Base-by-base conservation (phyloP, 2,888 invertebrate genomes). In the Colletes collaris region DNA sequence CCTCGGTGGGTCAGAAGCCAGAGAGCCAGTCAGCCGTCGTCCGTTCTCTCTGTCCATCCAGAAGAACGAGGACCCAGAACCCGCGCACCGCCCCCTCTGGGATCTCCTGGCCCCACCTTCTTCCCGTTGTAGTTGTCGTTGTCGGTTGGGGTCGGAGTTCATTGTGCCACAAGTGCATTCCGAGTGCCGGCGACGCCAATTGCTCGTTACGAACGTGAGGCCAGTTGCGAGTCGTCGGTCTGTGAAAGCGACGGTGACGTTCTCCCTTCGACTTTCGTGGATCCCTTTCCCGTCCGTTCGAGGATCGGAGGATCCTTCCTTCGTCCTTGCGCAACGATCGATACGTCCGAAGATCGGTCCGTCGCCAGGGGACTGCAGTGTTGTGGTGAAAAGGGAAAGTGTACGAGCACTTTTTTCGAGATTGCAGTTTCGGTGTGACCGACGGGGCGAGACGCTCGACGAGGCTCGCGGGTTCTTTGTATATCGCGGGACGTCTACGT, bases 111-210 rank as follows among this genome's bases (percentile, higher is more conserved):
- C 76, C 75, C 55, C 74, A 72, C 79, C 76, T 77, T 73, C 62
- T 58, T 40, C 44, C 49, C 69, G 82, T 73, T 60, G 60, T 70
- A 62, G 72, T 74, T 52, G 60, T 56, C 69, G 86, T 78, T 70
- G 79, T 67, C 82, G 64, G 52, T 63, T 64, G 88, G 90, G 90
- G 89, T 91, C 91, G 91, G 89, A 91, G 91, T 91, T 92, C 91
- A 92, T 92, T 90, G 92, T 91, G 90, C 92, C 89, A 89, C 90
- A 90, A 90, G 90, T 90, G 89, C 89, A 89, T 91, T 89, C 89
- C 88, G 86, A 87, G 90, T 89, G 79, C 73, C 86, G 78, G 85
- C 88, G 75, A 83, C 85, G 85, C 79, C 89, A 89, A 90, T 90
- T 88, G 87, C 85, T 87, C 80, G 88, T 87, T 84, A 86, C 86